These are phyloP conservation scores for Poeciliopsis retropinna DNA, from an alignment of 2,113 vertebrate species.

Conservation along the genomic window DNA sequence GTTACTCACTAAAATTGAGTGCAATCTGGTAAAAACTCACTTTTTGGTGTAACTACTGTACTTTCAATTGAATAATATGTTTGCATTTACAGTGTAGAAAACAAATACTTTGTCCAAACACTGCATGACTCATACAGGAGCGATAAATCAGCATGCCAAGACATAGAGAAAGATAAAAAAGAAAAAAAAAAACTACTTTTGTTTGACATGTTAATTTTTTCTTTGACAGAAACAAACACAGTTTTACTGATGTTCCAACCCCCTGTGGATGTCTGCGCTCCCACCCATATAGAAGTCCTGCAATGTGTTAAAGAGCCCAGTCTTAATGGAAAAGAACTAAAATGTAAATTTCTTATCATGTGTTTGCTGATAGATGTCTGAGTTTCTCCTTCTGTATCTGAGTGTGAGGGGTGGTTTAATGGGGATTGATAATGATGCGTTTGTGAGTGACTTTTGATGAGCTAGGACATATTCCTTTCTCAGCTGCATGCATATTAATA, in stretches of 20 bases:
- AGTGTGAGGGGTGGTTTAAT: constrained; percentile 34
- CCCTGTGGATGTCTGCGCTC: too few species aligned
- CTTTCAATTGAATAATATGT: neutral
- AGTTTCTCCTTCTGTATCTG: constrained; percentile 5
- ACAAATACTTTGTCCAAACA: neutral
- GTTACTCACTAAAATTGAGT: too few species aligned
- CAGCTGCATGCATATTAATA: constrained; percentile 66
- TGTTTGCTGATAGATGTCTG: constrained; percentile 45
- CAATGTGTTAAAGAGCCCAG: constrained; percentile 8
- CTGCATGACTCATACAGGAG: constrained; percentile 25
- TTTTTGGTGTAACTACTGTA: too few species aligned
- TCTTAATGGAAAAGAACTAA: constrained; percentile 40
- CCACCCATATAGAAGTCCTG: neutral
- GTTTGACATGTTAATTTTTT: neutral
- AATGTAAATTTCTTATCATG: constrained; percentile 34
- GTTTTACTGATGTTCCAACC: neutral
- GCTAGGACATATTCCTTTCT: constrained; percentile 58
- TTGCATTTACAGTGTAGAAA: neutral
- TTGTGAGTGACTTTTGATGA: constrained; percentile 71
- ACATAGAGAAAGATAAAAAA: neutral
- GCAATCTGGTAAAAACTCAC: too few species aligned
- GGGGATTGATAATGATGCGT: constrained; percentile 63
- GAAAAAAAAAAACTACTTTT: neutral
- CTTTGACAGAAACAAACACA: neutral
- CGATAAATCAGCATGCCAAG: constrained; percentile 12